Base-by-base conservation (phyloP, 2,888 invertebrate genomes). In the Dicyrtomina minuta region DNA sequence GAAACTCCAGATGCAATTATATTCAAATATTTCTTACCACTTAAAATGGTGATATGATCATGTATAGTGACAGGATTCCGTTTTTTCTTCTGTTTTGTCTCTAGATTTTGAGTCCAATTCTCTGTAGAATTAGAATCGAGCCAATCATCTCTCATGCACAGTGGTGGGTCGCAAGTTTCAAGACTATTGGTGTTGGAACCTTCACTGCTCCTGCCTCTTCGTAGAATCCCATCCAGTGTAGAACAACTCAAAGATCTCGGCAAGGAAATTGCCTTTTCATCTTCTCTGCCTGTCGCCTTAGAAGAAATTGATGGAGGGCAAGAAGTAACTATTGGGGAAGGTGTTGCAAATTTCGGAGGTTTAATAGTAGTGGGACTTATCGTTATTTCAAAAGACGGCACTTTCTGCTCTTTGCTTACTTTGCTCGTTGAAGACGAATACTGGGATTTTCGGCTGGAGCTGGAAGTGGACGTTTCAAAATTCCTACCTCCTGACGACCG, bases 1-100 rank as follows among this genome's bases (percentile, higher is more conserved):
- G n/a, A n/a, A n/a, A n/a, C n/a, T n/a, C n/a, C n/a, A n/a, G n/a
- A n/a, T n/a, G n/a, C n/a, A n/a, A n/a, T n/a, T n/a, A n/a, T n/a
- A n/a, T n/a, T n/a, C n/a, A n/a, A n/a, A n/a, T n/a, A 44, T 24
- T n/a, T 6, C 51, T 70, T 69, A 73, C 74, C 73, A 43, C 67
- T 66, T 24, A 74, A 41, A 53, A 74, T 66, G 2, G 75, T 75
- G 20, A 78, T 78, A 61, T 78, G 78, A 24, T 77, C 76, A 68
- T 75, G 75, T 59, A 77, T 77, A 0, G 73, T 69, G 13, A 78
- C 76, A 10, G 77, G 78, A 43, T 68, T 73, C 15, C 77, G 66
- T 56, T 77, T 77, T 66, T 77, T 77, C 68, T 78, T 78, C 68
- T 74, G 72, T 41, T 72, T 73, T 1, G 65, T 68, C 26, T 70